Conservation (phyloP, 2,888 invertebrate species). For the Aspidiotus rigidus region DNA sequence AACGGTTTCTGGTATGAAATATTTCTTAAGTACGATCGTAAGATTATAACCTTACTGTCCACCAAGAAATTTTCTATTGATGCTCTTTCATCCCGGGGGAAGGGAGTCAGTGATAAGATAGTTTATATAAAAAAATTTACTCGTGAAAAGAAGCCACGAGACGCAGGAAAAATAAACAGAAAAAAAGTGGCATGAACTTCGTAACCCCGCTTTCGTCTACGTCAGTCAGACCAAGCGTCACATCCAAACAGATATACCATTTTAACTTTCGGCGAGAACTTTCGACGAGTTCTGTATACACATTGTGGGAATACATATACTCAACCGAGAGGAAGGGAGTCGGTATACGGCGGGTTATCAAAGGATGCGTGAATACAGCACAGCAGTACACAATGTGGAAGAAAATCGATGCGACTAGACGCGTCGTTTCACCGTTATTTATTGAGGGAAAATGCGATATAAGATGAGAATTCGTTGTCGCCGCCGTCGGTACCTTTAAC, state of each 20-base stretch:
- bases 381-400: slow-evolving; percentile 1
- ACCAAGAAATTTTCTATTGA: too few relatives aligned
- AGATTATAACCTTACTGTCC: too few relatives aligned
- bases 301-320: not conserved
- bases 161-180: too few relatives aligned
- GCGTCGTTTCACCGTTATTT: slow-evolving; percentile 33
- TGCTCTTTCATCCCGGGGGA: too few relatives aligned
- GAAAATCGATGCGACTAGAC: slow-evolving; percentile 35
- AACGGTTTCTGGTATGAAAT: too few relatives aligned
- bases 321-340: not conserved
- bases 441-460: slow-evolving; percentile 34
- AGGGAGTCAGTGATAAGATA: too few relatives aligned
- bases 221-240: slow-evolving; percentile 3
- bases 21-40: not conserved
- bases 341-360: not conserved
- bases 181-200: slow-evolving; percentile 18
- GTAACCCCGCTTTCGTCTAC: slow-evolving; percentile 12
- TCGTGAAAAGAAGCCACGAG: too few relatives aligned
- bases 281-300: slow-evolving; percentile 7
- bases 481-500: not conserved
- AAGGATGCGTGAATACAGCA: not conserved
- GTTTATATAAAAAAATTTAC: too few relatives aligned
- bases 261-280: slow-evolving; percentile 22
- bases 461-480: slow-evolving; percentile 28
- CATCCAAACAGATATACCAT: slow-evolving; percentile 27